phyloP scores from a whole-genome alignment of 2,113 vertebrate species.

The Prochilodus magdalenae region DNA sequence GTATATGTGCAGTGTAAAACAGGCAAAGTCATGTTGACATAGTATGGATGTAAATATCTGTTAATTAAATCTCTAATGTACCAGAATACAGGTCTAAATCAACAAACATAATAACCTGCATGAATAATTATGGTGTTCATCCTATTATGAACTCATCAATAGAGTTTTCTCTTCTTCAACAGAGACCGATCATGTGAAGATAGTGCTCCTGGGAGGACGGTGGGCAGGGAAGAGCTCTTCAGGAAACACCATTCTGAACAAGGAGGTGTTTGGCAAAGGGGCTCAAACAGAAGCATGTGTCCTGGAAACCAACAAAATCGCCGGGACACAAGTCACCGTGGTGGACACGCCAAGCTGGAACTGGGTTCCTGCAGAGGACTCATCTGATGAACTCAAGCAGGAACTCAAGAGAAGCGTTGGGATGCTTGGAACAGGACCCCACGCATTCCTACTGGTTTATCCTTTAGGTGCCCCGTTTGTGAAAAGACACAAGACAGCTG shows the following conservation, averaged over 20 bases:
- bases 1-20: no score
- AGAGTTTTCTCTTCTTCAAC: background rate
- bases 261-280: slow-evolving; percentile 12
- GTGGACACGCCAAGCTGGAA: slow-evolving; percentile 38
- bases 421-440: slow-evolving; percentile 21
- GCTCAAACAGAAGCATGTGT: slow-evolving; percentile 29
- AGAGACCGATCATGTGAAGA: slow-evolving; percentile 6
- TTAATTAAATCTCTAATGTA: no score
- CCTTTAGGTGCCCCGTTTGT: slow-evolving; percentile 36
- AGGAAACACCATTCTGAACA: slow-evolving; percentile 40
- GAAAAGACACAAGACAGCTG: slow-evolving; percentile 31
- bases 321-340: slow-evolving; percentile 21
- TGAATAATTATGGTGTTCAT: no score
- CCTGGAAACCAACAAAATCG: slow-evolving; percentile 20
- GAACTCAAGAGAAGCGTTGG: slow-evolving; percentile 32
- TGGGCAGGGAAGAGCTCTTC: slow-evolving; percentile 38
- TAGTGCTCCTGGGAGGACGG: slow-evolving; percentile 16
- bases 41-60: no score
- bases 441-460: slow-evolving; percentile 31
- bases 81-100: no score
- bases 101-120: no score
- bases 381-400: slow-evolving; percentile 37
- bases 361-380: slow-evolving; percentile 31
- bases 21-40: no score
- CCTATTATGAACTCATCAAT: no score